Evolutionary conservation across 2,113 vertebrate genomes (phyloP).

Genomic region (Acrocephalus kingi): DNA sequence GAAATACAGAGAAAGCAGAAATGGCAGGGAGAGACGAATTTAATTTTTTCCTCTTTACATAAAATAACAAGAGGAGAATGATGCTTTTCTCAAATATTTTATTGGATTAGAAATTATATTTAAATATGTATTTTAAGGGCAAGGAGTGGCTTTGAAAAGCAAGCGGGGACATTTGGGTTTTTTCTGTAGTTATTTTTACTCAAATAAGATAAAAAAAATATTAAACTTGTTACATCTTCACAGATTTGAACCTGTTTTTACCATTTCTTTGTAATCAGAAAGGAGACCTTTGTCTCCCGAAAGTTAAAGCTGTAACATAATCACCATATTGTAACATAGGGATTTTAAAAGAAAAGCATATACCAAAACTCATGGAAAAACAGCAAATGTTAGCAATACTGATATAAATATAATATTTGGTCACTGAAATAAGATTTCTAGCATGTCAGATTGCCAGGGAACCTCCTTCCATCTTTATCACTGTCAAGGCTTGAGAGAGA

Average conservation of each 20-base stretch:
- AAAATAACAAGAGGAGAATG: neutral
- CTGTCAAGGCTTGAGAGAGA: neutral
- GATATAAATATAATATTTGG: neutral
- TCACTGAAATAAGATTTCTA: neutral
- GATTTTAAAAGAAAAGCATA: neutral
- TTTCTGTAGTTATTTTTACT: neutral
- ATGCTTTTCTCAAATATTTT: neutral
- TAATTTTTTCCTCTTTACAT: neutral
- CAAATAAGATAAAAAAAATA: neutral
- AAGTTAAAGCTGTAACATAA: neutral
- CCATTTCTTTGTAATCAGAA: neutral
- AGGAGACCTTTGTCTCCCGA: neutral
- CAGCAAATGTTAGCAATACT: neutral
- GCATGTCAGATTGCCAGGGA: neutral
- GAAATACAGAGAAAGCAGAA: neutral
- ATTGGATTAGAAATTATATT: neutral
- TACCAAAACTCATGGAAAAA: neutral
- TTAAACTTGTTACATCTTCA: neutral
- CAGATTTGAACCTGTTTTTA: neutral
- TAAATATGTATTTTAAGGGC: neutral
- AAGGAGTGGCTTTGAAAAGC: neutral
- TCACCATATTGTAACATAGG: neutral
- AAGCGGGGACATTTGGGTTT: rapidly evolving
- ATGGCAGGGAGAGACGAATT: rapidly evolving
- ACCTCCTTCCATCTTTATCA: neutral